Percentiles rank a stretch among this genome's conserved stretches.
Conservation (phyloP, 2,113 vertebrate genomes). For the Ciconia maguari region DNA sequence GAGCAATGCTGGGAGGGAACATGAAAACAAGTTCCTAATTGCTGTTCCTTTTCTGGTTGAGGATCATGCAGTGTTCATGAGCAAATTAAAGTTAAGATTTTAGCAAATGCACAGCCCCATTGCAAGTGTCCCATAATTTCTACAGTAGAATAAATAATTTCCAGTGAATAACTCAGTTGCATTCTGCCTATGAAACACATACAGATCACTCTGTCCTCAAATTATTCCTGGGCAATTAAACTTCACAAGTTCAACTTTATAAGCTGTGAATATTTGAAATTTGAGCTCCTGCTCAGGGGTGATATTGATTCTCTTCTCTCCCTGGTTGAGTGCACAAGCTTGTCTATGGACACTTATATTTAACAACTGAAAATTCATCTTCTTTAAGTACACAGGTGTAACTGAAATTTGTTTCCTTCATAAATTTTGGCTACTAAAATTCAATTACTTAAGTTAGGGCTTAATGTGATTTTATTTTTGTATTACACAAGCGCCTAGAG, state of each 20-base stretch:
- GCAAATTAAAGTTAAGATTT: background rate
- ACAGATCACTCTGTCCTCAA: conserved; percentile 24
- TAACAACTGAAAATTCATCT: conserved; percentile 53
- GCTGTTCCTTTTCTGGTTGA: background rate
- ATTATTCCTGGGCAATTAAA: conserved; percentile 59
- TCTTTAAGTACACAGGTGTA: conserved; percentile 7
- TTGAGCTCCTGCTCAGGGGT: conserved; percentile 29
- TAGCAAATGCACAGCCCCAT: background rate
- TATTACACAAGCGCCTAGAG: background rate
- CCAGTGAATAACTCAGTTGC: background rate
- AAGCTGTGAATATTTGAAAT: conserved; percentile 55
- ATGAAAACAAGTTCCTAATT: conserved; percentile 9
- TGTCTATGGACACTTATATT: background rate
- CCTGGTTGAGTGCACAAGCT: conserved; percentile 37
- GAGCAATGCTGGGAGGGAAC: background rate
- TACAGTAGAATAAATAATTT: conserved; percentile 45
- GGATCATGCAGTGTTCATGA: background rate
- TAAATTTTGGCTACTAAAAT: conserved; percentile 29
- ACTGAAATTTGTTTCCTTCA: conserved; percentile 24
- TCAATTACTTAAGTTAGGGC: conserved; percentile 23
- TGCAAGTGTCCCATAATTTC: conserved; percentile 2
- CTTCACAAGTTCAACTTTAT: conserved; percentile 46
- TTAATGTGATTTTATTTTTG: conserved; percentile 8
- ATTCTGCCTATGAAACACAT: conserved; percentile 2
- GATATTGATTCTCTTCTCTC: conserved; percentile 30